Evolutionary conservation across 2,797 vertebrate genomes (phyloP), one percentile per base, ranked within the genome.

Genomic region (Mergus octosetaceus): DNA sequence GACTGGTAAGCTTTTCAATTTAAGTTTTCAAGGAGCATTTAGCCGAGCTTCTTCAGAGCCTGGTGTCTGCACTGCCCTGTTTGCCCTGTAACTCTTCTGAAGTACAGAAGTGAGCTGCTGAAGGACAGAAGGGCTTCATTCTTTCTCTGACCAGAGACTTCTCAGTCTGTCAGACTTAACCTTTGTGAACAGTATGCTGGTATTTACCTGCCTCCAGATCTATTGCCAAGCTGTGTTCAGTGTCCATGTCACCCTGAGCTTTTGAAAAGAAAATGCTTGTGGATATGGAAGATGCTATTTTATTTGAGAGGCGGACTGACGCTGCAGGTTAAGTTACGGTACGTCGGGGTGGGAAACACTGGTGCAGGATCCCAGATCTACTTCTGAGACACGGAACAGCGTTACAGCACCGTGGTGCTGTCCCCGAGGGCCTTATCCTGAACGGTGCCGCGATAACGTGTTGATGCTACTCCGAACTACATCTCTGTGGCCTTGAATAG

Each of bases 1-100:
- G 74, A 49, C 53, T 73, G 69, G 89, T 9, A 87, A 95, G 87
- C 71, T 95, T 96, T 91, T 87, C 28, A 68, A 61, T 95, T 82
- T 8, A 15, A 49, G 36, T 87, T 96, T 90, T 87, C 78, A 87
- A 91, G 89, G 65, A 87, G 60, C 56, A 10, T 90, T 90, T 90
- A 89, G 78, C 65, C n/a, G 69, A 90, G 80, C 30, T 92, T 53
- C 39, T 53, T 28, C 73, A 77, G 83, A 93, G 80, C 51, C 51
- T 65, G 47, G 5, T 88, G 72, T 53, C 84, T 89, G 36, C 24
- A 6, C 15, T 85, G 54, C 15, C 47, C 39, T 76, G 2, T 74
- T 72, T 90, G 71, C 61, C 6, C 13, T 45, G 68, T 28, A 54
- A 54, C 72, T 64, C 60, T 90, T 69, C 21, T 10, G 9, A 53